Evolutionary conservation across 2,113 vertebrate genomes (phyloP), one percentile per base, ranked within the genome.

Genomic region (Mirounga angustirostris): DNA sequence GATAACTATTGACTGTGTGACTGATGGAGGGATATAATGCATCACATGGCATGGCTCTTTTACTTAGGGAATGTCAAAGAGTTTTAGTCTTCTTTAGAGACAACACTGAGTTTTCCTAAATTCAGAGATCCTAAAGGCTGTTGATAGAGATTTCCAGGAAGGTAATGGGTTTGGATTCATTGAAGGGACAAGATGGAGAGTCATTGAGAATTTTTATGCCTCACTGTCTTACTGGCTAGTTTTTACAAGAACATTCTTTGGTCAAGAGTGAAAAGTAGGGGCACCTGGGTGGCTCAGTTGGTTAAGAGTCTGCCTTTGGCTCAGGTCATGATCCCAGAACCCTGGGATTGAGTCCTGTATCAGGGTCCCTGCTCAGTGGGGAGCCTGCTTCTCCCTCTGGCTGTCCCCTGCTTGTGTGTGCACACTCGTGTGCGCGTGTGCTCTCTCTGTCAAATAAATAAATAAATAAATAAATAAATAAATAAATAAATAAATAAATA

Each of bases 61-160:
- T 30, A 36, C 33, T 54, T 86, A 15, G 15, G 15, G 3, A 71
- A 16, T 46, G 61, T 52, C 28, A 50, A 19, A 50, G 8, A 7
- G 14, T 59, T 96, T 59, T n/a, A 54, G 85, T 59, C 19, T 73
- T 95, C 30, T 94, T 76, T 54, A 56, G 69, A 95, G 67, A 50
- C 6, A 52, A 40, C n/a, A 28, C n/a, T 74, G 30, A 89, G 59
- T 86, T 63, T 81, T 46, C 19, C 0, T 24, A 33, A 65, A 52
- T 85, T 56, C 40, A n/a, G 50, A 84, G 22, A 21, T n/a, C 7
- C 50, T 21, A 21, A 79, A 82, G n/a, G 24, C 26, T 81, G 5
- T 43, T n/a, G 24, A 69, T 15, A n/a, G 73, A 85, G 36, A 61
- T 71, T 10, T 58, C n/a, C 5, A n/a, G 50, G 26, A 43, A 73